Conservation (phyloP, 2,113 vertebrate genomes). For the Solea senegalensis region DNA sequence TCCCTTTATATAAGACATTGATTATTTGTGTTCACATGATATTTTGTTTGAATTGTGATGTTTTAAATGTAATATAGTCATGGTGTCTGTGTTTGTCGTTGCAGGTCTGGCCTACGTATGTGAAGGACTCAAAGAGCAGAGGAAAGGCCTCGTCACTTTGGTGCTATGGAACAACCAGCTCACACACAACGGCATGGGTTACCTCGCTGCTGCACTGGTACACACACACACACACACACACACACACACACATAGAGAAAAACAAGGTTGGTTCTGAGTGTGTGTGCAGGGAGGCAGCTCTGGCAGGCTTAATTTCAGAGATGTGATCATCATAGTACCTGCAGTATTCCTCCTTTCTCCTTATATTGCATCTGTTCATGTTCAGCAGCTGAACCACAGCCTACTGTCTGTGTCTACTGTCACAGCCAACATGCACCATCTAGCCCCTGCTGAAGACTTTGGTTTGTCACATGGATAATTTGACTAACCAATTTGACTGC, state of each 20-base stretch:
- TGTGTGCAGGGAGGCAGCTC: neutral
- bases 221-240: constrained; percentile 10
- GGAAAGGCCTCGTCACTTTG: constrained; percentile 90
- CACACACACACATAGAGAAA: constrained; percentile 1
- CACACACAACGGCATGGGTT: constrained; percentile 94
- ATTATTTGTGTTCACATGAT: neutral
- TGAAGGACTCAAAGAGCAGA: constrained; percentile 94
- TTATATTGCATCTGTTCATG: neutral
- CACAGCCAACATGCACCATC: neutral
- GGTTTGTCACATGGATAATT: too few relatives aligned
- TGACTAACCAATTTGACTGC: too few relatives aligned
- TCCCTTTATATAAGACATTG: too few relatives aligned
- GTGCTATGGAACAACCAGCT: constrained; percentile 98
- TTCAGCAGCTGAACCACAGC: constrained; percentile 3
- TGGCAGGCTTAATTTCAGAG: constrained; percentile 1
- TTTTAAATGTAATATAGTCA: neutral
- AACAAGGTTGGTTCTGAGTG: constrained; percentile 9
- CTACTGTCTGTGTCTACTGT: neutral
- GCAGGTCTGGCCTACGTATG: constrained; percentile 93
- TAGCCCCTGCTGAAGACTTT: neutral
- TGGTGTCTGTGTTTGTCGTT: constrained; percentile 14
- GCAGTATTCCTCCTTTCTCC: neutral
- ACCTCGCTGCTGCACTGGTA: constrained; percentile 91
- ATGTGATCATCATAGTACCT: constrained; percentile 9
- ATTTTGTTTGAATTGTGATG: neutral